Percentiles rank a stretch among this genome's conserved stretches.
phyloP scores from a whole-genome alignment of 2,797 vertebrate species.

The Cuniculus paca region DNA sequence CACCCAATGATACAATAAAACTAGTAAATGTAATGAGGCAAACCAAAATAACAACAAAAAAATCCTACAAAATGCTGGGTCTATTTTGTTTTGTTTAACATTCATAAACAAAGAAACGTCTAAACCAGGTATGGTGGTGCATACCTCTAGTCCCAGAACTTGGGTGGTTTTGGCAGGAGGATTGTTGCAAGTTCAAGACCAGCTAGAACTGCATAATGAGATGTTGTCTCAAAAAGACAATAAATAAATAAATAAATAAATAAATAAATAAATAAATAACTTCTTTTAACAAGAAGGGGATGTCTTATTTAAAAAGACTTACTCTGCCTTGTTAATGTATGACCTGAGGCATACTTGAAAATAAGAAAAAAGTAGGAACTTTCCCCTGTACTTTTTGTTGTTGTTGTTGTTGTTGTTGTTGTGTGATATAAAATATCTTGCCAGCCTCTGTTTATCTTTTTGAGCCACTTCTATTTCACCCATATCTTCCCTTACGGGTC shows the following conservation, averaged over 20 bases:
- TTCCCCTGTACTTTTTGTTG: background rate
- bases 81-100: slow-evolving; percentile 41
- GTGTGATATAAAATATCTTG: slow-evolving; percentile 5
- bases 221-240: no score
- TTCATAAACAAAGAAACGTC: background rate
- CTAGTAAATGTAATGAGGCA: background rate
- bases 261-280: no score
- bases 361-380: slow-evolving; percentile 47
- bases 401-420: background rate
- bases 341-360: slow-evolving; percentile 13
- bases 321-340: background rate
- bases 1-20: slow-evolving; percentile 43
- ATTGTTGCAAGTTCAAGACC: no score
- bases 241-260: no score
- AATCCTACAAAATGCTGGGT: background rate
- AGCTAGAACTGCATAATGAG: no score
- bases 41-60: background rate
- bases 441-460: slow-evolving; percentile 81
- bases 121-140: no score
- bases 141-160: no score
- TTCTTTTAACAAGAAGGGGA: slow-evolving; percentile 52
- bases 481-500: slow-evolving; percentile 78
- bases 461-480: slow-evolving; percentile 80
- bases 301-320: slow-evolving; percentile 41
- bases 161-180: no score